Evolutionary conservation across 2,888 invertebrate species (phyloP).

Genomic region (Lamellibrachia columna): DNA sequence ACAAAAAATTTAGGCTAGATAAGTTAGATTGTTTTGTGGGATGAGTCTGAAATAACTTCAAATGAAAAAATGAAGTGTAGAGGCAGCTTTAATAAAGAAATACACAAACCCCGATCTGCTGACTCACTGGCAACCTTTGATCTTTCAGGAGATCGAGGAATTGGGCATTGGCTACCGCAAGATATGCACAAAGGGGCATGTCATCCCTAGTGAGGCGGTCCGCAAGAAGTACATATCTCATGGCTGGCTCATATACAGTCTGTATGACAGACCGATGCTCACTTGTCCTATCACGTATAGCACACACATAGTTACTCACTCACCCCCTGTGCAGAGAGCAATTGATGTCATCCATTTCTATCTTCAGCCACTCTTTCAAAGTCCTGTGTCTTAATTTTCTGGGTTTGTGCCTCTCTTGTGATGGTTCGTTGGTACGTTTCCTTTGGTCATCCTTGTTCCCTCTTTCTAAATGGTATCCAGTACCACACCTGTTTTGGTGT

Average conservation of each 20-base stretch:
- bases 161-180: constrained; percentile 65
- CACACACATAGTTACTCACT: too few relatives aligned
- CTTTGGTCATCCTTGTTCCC: too few relatives aligned
- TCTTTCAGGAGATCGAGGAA: constrained; percentile 27
- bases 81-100: constrained; percentile 7
- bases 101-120: neutral
- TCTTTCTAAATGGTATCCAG: too few relatives aligned
- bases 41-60: neutral
- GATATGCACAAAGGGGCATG: constrained; percentile 70
- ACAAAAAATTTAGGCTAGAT: neutral
- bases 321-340: too few relatives aligned
- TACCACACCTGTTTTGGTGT: too few relatives aligned
- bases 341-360: too few relatives aligned
- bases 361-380: too few relatives aligned
- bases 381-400: too few relatives aligned
- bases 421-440: too few relatives aligned
- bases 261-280: too few relatives aligned
- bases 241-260: neutral
- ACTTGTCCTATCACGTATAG: too few relatives aligned
- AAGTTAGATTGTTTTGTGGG: neutral
- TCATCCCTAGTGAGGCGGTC: constrained; percentile 66
- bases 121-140: neutral
- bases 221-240: constrained; percentile 66
- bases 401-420: too few relatives aligned
- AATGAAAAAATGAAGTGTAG: neutral